Percentiles rank a stretch among this genome's conserved stretches.
Evolutionary conservation across 2,113 vertebrate genomes (phyloP).

Genomic region (Ceyx cyanopectus): DNA sequence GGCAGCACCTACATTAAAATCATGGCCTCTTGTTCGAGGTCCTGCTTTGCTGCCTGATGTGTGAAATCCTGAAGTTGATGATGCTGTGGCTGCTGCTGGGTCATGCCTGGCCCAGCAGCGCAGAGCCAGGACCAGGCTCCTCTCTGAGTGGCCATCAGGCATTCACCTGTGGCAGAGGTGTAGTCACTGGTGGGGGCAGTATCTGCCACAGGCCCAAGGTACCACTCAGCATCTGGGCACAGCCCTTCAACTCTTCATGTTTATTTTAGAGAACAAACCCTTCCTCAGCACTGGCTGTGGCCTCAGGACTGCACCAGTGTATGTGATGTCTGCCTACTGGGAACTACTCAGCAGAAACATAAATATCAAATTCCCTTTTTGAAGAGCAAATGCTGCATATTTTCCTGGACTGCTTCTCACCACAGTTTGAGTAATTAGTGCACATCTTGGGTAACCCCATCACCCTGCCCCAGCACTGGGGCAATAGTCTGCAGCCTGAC

Average conservation of each 20-base stretch:
- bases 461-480: neutral
- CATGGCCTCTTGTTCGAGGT: neutral
- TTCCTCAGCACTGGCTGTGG: neutral
- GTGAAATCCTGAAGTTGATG: neutral
- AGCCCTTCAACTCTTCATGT: neutral
- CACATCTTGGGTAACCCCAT: neutral
- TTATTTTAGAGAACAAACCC: neutral
- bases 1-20: neutral
- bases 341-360: neutral
- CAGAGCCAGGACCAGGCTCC: neutral
- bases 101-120: too few relatives aligned
- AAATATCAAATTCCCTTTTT: neutral
- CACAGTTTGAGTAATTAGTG: neutral
- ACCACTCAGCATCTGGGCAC: neutral
- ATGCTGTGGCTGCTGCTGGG: neutral
- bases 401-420: neutral
- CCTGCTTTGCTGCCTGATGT: fast-evolving
- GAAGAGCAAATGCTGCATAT: slow-evolving; percentile 14
- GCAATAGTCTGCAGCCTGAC: neutral
- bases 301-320: neutral
- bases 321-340: neutral
- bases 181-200: neutral
- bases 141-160: neutral
- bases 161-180: neutral
- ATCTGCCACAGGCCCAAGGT: neutral